Conservation (phyloP, 2,888 invertebrate species). For the Chaetogeoica ovagalla region DNA sequence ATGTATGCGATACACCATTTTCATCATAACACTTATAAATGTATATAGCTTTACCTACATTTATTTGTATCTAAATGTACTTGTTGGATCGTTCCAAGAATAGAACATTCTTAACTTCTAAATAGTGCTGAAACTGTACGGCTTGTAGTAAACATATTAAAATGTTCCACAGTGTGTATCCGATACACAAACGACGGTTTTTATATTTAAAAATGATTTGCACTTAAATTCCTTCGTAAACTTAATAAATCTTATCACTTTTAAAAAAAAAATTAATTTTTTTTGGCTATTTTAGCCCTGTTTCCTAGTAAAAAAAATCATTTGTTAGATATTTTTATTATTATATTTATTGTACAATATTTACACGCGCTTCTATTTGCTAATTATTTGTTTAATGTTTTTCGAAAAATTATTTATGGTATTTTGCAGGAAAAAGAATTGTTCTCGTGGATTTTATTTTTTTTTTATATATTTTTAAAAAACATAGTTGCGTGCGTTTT, state of each 20-base stretch:
- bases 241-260: neutral
- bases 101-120: slow-evolving; percentile 9
- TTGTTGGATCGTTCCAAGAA: slow-evolving; percentile 31
- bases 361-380: no score
- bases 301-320: no score
- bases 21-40: neutral
- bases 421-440: no score
- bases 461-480: no score
- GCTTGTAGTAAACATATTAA: neutral
- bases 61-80: slow-evolving; percentile 5
- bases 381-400: no score
- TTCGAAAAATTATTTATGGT: no score
- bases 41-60: slow-evolving; percentile 31
- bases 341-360: no score
- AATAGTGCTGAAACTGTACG: neutral
- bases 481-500: no score
- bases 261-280: neutral
- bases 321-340: no score
- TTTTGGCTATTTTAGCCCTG: no score
- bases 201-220: slow-evolving; percentile 26
- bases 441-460: no score
- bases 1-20: no score
- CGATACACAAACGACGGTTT: neutral
- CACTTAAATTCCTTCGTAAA: neutral
- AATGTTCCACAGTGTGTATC: neutral